phyloP scores from a whole-genome alignment of 35 echinoderm and acorn worm genomes.

The Holothuria glaberrima region DNA sequence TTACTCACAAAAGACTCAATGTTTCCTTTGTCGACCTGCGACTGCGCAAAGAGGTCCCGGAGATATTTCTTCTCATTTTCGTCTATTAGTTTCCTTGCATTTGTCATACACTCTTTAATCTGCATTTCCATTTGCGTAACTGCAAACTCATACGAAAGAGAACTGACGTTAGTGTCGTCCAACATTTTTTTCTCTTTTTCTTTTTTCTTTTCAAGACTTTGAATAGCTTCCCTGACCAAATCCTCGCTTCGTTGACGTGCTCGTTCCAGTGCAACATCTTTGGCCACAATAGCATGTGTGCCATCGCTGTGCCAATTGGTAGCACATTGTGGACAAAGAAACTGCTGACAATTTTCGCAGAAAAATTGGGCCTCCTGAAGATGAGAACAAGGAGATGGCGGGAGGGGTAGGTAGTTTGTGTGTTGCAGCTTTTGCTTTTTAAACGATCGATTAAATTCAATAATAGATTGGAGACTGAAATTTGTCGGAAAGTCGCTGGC shows the following conservation, averaged over 20 bases:
- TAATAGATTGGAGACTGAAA: conserved; percentile 18
- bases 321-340: background rate
- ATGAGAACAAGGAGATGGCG: background rate
- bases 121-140: background rate
- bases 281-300: background rate
- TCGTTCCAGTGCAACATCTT: background rate
- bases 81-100: background rate
- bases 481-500: conserved; percentile 29
- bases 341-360: conserved; percentile 6
- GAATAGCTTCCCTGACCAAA: background rate
- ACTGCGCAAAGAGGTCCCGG: background rate
- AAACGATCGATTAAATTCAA: background rate
- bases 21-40: background rate
- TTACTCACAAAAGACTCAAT: background rate
- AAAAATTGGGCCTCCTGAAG: background rate
- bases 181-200: no score
- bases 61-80: background rate
- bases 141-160: background rate
- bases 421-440: background rate
- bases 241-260: background rate
- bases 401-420: no score
- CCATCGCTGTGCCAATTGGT: background rate
- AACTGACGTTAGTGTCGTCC: background rate
- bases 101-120: background rate
- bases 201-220: background rate